Percentiles rank a stretch among this genome's conserved stretches.
Conservation (phyloP, 2,888 invertebrate species). For the Campoplex capitator region DNA sequence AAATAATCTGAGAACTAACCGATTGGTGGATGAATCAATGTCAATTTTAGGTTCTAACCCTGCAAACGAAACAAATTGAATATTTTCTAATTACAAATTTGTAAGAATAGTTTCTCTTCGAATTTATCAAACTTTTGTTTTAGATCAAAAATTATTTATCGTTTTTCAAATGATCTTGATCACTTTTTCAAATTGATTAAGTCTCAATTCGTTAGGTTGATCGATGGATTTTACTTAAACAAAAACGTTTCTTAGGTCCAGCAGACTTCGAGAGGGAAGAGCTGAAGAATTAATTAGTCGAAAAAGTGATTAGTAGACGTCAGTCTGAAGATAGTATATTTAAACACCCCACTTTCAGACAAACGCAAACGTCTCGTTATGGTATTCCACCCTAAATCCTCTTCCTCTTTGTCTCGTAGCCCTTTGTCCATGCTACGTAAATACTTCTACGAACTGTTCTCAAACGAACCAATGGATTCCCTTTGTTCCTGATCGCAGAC, state of each 20-base stretch:
- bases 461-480: slow-evolving; percentile 48
- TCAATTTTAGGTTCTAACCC: too few species aligned
- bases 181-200: not conserved
- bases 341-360: slow-evolving; percentile 24
- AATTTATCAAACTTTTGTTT: not conserved
- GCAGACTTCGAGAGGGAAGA: not conserved
- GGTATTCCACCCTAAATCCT: slow-evolving; percentile 12
- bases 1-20: too few species aligned
- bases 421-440: slow-evolving; percentile 28
- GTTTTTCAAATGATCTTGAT: too few species aligned
- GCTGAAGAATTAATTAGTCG: slow-evolving; percentile 8
- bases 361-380: slow-evolving; percentile 34
- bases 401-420: slow-evolving; percentile 35
- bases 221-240: not conserved
- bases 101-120: too few species aligned
- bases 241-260: not conserved
- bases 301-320: slow-evolving; percentile 1
- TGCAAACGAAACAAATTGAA: too few species aligned
- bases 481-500: slow-evolving; percentile 37
- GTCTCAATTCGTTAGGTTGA: not conserved
- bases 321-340: slow-evolving; percentile 14
- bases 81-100: too few species aligned
- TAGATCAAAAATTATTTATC: not conserved
- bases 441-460: slow-evolving; percentile 29
- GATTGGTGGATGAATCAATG: too few species aligned